Conservation (phyloP, 2,113 vertebrate genomes). For the Psittacula cyanocephala region DNA sequence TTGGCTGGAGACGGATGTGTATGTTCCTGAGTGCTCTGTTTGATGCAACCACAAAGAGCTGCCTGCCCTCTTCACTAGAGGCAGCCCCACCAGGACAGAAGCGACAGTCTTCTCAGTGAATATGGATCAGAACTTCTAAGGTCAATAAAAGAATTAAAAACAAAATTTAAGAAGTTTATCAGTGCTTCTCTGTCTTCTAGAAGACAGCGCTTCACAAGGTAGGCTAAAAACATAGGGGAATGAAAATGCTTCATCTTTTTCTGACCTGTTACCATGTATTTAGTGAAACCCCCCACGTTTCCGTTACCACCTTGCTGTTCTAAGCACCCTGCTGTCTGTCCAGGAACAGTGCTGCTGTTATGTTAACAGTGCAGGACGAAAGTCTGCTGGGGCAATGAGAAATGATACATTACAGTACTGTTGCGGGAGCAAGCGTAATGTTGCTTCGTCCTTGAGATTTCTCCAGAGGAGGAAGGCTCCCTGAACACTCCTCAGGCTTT, state of each 20-base stretch:
- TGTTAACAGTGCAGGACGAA: neutral
- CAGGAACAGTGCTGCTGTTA: neutral
- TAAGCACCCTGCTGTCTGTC: neutral
- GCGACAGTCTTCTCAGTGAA: neutral
- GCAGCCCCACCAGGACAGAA: neutral
- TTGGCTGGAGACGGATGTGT: neutral
- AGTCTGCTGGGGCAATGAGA: neutral
- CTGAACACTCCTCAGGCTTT: neutral
- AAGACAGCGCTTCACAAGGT: neutral
- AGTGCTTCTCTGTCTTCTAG: neutral
- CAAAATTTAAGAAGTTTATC: fast-evolving
- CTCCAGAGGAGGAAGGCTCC: neutral
- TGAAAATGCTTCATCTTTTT: neutral
- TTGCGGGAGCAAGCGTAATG: neutral
- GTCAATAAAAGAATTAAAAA: neutral
- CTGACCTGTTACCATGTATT: neutral
- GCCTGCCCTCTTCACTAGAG: neutral
- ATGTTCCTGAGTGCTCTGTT: neutral
- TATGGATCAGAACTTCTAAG: neutral
- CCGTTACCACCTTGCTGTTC: neutral
- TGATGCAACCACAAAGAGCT: fast-evolving
- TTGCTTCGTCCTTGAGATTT: neutral
- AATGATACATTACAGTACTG: neutral
- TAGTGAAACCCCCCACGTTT: neutral
- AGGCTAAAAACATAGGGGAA: neutral